Evolutionary conservation across 2,797 vertebrate genomes (phyloP).

Genomic region (Gambelia wislizenii): DNA sequence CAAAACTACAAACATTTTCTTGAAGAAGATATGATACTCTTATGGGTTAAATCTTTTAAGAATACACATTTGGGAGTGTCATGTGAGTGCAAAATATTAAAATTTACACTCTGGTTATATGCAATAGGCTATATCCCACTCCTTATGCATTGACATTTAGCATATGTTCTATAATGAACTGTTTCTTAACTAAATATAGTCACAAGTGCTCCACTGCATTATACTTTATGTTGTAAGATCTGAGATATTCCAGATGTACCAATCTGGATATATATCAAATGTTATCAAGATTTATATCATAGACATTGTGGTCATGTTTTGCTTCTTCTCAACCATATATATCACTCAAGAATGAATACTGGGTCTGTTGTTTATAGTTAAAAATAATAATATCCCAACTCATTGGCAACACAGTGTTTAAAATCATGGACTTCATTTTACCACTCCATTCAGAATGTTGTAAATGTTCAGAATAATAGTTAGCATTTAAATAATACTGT

Average conservation of each 20-base stretch:
- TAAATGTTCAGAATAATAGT: conserved; percentile 8
- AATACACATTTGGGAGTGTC: not conserved
- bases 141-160: not conserved
- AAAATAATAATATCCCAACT: not conserved
- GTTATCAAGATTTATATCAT: conserved; percentile 16
- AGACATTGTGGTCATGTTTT: not conserved
- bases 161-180: conserved; percentile 6
- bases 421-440: not conserved
- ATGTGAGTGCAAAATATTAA: not conserved
- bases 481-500: not conserved
- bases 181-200: conserved; percentile 15
- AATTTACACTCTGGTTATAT: not conserved
- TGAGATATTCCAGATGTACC: conserved; percentile 6
- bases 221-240: not conserved
- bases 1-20: not conserved
- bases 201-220: not conserved
- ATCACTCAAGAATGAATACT: not conserved
- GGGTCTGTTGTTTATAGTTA: not conserved
- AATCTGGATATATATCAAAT: not conserved
- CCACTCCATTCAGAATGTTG: not conserved
- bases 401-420: not conserved
- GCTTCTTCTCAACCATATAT: not conserved
- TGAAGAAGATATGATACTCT: not conserved
- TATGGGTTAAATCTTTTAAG: not conserved
- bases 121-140: not conserved